Base-by-base conservation (phyloP, 2,888 invertebrate genomes). In the Sesia bembeciformis region DNA sequence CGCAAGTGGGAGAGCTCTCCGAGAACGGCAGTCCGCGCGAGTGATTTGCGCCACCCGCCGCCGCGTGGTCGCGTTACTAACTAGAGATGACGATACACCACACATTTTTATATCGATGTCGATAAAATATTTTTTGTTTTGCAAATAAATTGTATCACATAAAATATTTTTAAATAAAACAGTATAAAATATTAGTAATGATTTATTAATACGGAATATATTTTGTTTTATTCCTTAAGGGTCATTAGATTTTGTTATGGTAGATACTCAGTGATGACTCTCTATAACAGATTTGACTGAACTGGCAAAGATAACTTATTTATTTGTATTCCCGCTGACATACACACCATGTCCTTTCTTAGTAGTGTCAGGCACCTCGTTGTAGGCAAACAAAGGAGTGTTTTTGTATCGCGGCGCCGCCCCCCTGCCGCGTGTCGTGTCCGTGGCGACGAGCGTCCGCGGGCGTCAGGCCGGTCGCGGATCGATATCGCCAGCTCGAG, bases 21-120 rank as follows among this genome's bases (percentile, higher is more conserved):
- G 83, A 85, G 85, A 87, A 78, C 84, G 86, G 87, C 58, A 84
- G 86, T 88, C 76, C 86, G 83, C 88, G 88, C 87, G 88, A 86
- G 79, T 87, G 88, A 87, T 84, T 86, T 81, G 88, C 84, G 76
- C 87, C 88, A 81, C 88, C 87, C 85, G 77, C 73, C 72, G 75
- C 68, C 54, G 54, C 80, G 81, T 73, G 84, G 81, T 80, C 85
- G 86, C 86, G 84, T 76, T 80, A 71, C 67, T 67, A 57, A 54
- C 23, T 78, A 81, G 83, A 67, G 85, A 70, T 70, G 84, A 59
- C 58, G 23, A 23, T 40, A 56, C 59, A 46, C 49, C 51, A 52
- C 56, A 59, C 66, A 63, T 49, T 53, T 58, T 61, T 62, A 53
- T 60, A 57, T 74, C 75, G 74, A 74, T 68, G 72, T 79, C 77